Base-by-base conservation (phyloP, 2,888 invertebrate genomes). In the Phaonia tiefii region DNA sequence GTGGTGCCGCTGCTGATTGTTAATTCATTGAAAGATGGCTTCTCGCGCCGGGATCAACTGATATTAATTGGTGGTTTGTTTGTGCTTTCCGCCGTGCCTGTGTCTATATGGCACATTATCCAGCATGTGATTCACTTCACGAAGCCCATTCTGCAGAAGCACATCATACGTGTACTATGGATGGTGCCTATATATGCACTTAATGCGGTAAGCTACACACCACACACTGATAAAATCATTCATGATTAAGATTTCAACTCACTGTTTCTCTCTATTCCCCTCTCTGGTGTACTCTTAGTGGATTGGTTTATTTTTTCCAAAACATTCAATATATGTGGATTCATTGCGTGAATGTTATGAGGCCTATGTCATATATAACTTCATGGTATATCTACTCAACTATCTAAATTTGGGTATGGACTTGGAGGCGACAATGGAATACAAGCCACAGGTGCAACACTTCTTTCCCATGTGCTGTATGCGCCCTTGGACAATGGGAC, bases 141-240 rank as follows among this genome's bases (percentile, higher is more conserved):
- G 0, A 96, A 97, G 88, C 98, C 98, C 15, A 95, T 94, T 85
- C 92, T 98, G 84, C 98, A 98, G 88, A 97, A 97, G 91, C 96
- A 98, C 91, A 97, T 99, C 82, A 97, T 98, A 85, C 95, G 98
- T 95, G 96, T 98, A 90, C 90, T 98, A 85, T 98, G 98, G 98
- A 98, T 98, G 98, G 98, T 98, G 71, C 98, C 98, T 80, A 98
- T 98, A 86, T 98, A 98, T 92, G 97, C 98, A 49, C 91, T 97
- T 8, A 98, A 98, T 93, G 97, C 98, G 84, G 96, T 96, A 92
- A 94, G 95, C 93, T 86, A 15, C 65, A 31, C 8, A 15, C 13
- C 3, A 39, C 11, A 1, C 2, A 37, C 0, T 1, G 8, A 31
- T 31, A 82, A 49, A 13, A 83, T 77, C 86, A n/a, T n/a, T n/a